These are phyloP conservation scores for Drosophila persimilis DNA, from an alignment of 1,140 invertebrate genomes.

Conservation along the genomic window DNA sequence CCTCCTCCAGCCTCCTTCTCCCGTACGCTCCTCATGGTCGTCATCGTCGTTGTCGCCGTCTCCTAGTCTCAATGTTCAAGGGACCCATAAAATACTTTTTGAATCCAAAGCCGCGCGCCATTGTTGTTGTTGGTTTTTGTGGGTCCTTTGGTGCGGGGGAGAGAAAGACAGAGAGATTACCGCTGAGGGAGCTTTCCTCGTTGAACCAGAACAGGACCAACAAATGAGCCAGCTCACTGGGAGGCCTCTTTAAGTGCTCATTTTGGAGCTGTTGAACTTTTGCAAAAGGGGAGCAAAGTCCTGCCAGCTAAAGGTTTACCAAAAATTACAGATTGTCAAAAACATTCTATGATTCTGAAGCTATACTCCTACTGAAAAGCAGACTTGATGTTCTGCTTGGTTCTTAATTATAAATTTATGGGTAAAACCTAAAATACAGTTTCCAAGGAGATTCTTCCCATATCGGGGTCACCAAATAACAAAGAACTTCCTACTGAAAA, in stretches of 20 bases:
- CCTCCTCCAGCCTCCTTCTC: background rate
- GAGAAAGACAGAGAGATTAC: constrained; percentile 48
- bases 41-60: constrained; percentile 26
- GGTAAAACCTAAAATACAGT: too few species aligned
- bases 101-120: constrained; percentile 32
- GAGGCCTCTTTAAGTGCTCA: constrained; percentile 37
- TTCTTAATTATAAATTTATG: too few species aligned
- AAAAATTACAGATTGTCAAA: too few species aligned
- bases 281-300: background rate
- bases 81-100: constrained; percentile 74
- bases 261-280: constrained; percentile 42
- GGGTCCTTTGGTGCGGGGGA: constrained; percentile 1
- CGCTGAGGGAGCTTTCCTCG: constrained; percentile 30
- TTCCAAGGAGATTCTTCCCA: too few species aligned
- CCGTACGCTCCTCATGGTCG: constrained; percentile 18
- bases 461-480: too few species aligned
- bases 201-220: constrained; percentile 26
- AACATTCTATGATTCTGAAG: too few species aligned
- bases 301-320: background rate
- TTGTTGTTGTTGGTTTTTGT: constrained; percentile 35
- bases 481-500: too few species aligned
- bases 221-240: constrained; percentile 53
- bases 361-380: too few species aligned
- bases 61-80: constrained; percentile 69
- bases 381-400: too few species aligned